Conservation (phyloP, 2,797 vertebrate genomes). For the Liasis olivaceus region DNA sequence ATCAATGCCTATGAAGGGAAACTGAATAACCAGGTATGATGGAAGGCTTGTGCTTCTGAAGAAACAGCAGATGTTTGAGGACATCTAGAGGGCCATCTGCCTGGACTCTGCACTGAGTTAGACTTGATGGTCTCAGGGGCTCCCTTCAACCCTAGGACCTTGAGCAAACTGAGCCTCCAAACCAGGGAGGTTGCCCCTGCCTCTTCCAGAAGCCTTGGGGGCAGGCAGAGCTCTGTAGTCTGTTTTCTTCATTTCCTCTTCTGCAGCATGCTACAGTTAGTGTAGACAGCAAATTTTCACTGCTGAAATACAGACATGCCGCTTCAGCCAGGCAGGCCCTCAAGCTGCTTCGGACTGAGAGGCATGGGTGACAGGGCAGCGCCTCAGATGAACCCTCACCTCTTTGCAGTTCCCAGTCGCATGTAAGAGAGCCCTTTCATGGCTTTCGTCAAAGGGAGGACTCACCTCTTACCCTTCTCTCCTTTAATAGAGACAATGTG, state of each 20-base stretch:
- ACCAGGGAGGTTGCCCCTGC: background rate
- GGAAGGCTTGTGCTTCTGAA: no score
- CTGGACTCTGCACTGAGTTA: background rate
- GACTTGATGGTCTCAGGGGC: background rate
- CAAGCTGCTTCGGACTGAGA: background rate
- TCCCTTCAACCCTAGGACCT: background rate
- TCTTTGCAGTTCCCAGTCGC: background rate
- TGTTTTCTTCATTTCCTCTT: background rate
- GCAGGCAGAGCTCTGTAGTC: background rate
- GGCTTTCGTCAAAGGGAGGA: background rate
- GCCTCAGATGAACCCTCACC: background rate
- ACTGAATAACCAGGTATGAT: no score
- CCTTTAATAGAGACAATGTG: conserved; percentile 69
- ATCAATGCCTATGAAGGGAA: no score
- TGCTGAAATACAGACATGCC: background rate
- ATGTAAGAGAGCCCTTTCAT: background rate
- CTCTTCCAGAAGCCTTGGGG: background rate
- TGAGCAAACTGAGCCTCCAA: background rate
- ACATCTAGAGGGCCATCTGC: no score
- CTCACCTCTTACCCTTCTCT: background rate
- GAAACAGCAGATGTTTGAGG: no score
- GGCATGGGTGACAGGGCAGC: background rate
- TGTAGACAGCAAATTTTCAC: background rate
- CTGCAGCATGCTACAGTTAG: background rate
- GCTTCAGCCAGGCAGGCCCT: background rate